Conservation (phyloP, 2,113 vertebrate species). For the Bungarus multicinctus region DNA sequence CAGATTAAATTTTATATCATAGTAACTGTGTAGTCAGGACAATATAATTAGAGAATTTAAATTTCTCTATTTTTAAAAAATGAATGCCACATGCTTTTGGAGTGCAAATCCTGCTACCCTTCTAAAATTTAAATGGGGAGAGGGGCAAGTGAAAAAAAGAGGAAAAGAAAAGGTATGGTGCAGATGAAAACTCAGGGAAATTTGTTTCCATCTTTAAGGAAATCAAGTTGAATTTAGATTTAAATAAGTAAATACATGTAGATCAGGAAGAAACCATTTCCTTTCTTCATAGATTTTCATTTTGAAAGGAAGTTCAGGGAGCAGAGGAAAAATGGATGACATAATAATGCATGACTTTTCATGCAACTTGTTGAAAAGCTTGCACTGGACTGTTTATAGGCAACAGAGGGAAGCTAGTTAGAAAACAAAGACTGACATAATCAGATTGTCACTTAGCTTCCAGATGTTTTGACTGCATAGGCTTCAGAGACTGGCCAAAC, state of each 20-base stretch:
- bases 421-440: not conserved
- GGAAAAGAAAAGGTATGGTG: not conserved
- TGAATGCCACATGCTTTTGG: not conserved
- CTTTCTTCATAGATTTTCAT: not conserved
- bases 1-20: not conserved
- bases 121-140: not conserved
- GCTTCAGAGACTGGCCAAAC: not conserved
- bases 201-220: not conserved
- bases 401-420: not conserved
- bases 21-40: not conserved
- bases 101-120: not conserved
- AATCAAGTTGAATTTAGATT: not conserved
- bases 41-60: not conserved
- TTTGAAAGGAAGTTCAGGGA: not conserved
- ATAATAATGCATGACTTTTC: not conserved
- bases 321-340: too few relatives aligned
- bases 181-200: not conserved
- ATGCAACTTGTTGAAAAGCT: not conserved
- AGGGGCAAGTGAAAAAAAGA: not conserved
- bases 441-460: not conserved
- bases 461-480: not conserved
- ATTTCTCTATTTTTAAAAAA: not conserved
- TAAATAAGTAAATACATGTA: not conserved
- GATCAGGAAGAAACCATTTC: not conserved
- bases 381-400: not conserved